phyloP scores from a whole-genome alignment of 2,113 vertebrate species.

The Terrapene triunguis region DNA sequence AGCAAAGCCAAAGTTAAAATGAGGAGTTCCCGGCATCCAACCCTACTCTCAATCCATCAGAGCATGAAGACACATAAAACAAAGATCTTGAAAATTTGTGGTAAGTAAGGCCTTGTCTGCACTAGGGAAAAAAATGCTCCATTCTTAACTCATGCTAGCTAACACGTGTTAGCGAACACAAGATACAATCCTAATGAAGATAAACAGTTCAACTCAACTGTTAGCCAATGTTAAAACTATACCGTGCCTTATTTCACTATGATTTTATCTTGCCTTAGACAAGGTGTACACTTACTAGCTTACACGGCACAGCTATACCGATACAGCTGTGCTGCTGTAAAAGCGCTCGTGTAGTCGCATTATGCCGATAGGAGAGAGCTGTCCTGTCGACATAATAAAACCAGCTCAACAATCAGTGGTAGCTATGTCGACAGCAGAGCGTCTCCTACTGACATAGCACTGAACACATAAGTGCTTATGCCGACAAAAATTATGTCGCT shows the following conservation, averaged over 20 bases:
- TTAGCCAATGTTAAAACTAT: not conserved
- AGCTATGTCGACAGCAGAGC: no score
- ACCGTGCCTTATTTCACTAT: not conserved
- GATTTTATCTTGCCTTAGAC: no score
- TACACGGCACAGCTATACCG: no score
- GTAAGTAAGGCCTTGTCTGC: constrained; percentile 6
- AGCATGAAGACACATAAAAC: not conserved
- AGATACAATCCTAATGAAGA: not conserved
- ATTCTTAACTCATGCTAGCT: not conserved
- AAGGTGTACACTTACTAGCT: no score
- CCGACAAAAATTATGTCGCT: no score
- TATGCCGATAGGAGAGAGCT: no score
- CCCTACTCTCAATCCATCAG: not conserved
- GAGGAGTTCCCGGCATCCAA: not conserved
- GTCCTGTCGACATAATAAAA: no score
- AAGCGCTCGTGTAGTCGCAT: no score
- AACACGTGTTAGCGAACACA: not conserved
- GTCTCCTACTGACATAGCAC: no score
- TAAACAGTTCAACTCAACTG: not conserved
- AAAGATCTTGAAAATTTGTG: not conserved
- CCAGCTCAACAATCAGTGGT: no score
- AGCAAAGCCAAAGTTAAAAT: not conserved
- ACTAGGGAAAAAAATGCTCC: not conserved
- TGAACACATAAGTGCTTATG: no score
- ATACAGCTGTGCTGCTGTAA: no score